A percentile compares a stretch with the other conserved stretches of the same genome.
These are phyloP conservation scores for Cephonodes hylas DNA, from an alignment of 2,888 invertebrate species.

Conservation along the genomic window DNA sequence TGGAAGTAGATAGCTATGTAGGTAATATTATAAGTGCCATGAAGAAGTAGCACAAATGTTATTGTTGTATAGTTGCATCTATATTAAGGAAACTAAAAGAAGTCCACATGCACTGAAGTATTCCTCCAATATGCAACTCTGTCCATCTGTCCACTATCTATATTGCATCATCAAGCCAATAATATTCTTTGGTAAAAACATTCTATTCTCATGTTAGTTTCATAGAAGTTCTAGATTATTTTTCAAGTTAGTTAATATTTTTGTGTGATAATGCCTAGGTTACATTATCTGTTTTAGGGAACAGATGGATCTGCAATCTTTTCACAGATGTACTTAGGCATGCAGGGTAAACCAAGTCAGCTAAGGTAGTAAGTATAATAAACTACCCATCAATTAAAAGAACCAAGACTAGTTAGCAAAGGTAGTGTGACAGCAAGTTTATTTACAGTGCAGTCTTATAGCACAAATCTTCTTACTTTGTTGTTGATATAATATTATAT, in stretches of 20 bases:
- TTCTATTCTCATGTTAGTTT: too few species aligned
- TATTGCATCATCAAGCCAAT: background rate
- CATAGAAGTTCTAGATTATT: too few species aligned
- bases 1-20: too few species aligned
- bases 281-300: background rate
- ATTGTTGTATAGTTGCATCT: background rate
- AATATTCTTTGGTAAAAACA: background rate
- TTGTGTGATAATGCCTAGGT: background rate
- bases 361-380: background rate
- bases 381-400: background rate
- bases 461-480: conserved; percentile 45
- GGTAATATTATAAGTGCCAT: too few species aligned
- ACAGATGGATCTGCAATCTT: background rate
- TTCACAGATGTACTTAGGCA: background rate
- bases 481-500: conserved; percentile 29
- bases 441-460: conserved; percentile 28
- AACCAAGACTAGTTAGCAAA: background rate
- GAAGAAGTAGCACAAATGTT: background rate
- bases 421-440: conserved; percentile 20
- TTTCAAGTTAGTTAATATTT: background rate
- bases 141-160: background rate
- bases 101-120: background rate
- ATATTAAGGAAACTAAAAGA: background rate
- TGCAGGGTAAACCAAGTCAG: background rate
- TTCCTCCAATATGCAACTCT: background rate